Percentiles rank a stretch among this genome's conserved stretches.
phyloP scores from a whole-genome alignment of 2,797 vertebrate species.

The Pygocentrus nattereri region DNA sequence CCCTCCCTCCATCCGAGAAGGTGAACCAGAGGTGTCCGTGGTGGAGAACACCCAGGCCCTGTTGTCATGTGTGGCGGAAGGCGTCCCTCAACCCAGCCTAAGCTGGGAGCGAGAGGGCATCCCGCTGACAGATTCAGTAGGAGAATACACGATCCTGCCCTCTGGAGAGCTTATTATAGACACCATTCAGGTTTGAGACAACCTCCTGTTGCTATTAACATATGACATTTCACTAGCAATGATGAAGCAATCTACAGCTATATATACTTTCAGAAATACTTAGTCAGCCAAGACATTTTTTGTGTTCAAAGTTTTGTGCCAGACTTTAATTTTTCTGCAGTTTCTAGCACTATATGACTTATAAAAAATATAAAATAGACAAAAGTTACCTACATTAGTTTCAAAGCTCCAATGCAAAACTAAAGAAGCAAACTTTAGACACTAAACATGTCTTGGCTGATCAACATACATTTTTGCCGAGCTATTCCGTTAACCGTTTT shows the following conservation, averaged over 20 bases:
- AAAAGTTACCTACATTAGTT: no score
- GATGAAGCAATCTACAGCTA: neutral
- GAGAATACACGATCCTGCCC: conserved; percentile 82
- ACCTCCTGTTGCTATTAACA: neutral
- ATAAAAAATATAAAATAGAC: no score
- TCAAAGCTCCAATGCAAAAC: no score
- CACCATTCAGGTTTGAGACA: conserved; percentile 81
- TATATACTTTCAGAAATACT: no score
- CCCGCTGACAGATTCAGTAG: conserved; percentile 73
- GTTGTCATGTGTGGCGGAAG: conserved; percentile 86
- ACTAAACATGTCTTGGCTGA: no score
- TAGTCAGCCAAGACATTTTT: no score
- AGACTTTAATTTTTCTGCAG: no score
- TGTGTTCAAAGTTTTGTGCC: no score
- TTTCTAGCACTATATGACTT: no score
- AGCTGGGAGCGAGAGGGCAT: conserved; percentile 86
- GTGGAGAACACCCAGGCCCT: conserved; percentile 81
- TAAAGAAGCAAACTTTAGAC: no score
- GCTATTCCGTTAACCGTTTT: neutral
- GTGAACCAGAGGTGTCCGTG: conserved; percentile 74
- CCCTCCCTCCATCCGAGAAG: conserved; percentile 87
- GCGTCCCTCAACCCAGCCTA: conserved; percentile 87
- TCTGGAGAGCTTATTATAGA: conserved; percentile 90
- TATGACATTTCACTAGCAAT: neutral
- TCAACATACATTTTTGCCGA: no score